These are phyloP conservation scores for Machimus rusticus DNA, from an alignment of 2,888 invertebrate species.

Conservation along the genomic window DNA sequence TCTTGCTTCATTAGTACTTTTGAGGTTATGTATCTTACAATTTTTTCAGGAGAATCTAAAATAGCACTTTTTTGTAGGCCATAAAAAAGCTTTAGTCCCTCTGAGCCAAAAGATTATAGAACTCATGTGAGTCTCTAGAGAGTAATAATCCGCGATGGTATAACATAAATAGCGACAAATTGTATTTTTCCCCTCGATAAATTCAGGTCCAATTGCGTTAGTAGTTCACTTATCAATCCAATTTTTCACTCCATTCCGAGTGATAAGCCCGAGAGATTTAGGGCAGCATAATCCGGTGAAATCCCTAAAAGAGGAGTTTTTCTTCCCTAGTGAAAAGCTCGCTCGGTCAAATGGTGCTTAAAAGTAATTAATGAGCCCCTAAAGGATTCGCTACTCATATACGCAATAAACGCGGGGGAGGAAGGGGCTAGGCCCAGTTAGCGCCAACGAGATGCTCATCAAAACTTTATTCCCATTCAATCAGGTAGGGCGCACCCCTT, in stretches of 20 bases:
- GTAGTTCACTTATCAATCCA: not conserved
- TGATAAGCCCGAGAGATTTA: not conserved
- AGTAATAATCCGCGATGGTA: not conserved
- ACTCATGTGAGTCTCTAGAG: not conserved
- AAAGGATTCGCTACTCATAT: not conserved
- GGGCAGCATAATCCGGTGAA: not conserved
- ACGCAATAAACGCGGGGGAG: not conserved
- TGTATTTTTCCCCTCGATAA: not conserved
- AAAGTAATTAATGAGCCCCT: not conserved
- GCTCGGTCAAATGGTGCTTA: not conserved
- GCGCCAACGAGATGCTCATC: not conserved
- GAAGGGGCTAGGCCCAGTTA: not conserved
- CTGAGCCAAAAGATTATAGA: not conserved
- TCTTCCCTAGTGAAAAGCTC: not conserved
- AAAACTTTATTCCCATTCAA: not conserved
- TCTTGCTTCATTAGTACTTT: not conserved
- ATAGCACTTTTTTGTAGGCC: not conserved
- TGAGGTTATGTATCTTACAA: not conserved
- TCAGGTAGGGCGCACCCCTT: not conserved
- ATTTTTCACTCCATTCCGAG: not conserved
- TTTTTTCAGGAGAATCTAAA: not conserved
- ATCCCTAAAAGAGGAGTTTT: not conserved
- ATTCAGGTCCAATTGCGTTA: not conserved
- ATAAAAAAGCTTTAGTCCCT: not conserved
- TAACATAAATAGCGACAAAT: not conserved